A percentile compares a stretch with the other conserved stretches of the same genome.
Evolutionary conservation across 2,797 vertebrate genomes (phyloP).

Genomic region (Scyliorhinus canicula): DNA sequence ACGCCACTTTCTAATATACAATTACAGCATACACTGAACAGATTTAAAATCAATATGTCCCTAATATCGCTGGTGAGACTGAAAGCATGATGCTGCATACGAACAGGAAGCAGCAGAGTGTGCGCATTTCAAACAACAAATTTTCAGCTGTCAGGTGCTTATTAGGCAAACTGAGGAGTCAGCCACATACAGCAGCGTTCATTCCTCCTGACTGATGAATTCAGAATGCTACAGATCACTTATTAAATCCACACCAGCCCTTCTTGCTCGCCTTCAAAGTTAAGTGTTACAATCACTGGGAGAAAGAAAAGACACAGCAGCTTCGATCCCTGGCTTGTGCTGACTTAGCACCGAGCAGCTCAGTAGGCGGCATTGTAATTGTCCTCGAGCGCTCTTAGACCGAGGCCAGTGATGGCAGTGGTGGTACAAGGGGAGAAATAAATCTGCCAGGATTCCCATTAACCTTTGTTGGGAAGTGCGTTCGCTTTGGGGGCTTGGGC

Average conservation of each 20-base stretch:
- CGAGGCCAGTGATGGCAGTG: neutral
- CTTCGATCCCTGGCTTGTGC: neutral
- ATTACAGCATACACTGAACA: slow-evolving; percentile 68
- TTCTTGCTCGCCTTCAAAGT: slow-evolving; percentile 39
- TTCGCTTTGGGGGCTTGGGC: neutral
- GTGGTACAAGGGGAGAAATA: neutral
- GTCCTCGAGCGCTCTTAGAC: neutral
- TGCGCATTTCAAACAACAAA: slow-evolving; percentile 57
- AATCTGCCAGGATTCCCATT: neutral
- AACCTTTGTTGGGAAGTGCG: neutral
- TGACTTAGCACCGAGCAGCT: neutral
- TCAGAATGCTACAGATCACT: slow-evolving; percentile 29
- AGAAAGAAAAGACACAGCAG: neutral
- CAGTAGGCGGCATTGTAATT: too few species aligned
- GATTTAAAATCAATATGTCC: slow-evolving; percentile 84
- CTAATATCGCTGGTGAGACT: slow-evolving; percentile 72
- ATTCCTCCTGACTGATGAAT: slow-evolving; percentile 41
- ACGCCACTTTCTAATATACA: slow-evolving; percentile 69
- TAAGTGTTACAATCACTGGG: slow-evolving; percentile 48
- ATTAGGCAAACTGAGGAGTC: slow-evolving; percentile 44
- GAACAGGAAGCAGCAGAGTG: slow-evolving; percentile 74
- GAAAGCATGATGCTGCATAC: slow-evolving; percentile 64
- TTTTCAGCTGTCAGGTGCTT: slow-evolving; percentile 57
- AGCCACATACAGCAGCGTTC: slow-evolving; percentile 37
- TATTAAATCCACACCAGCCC: slow-evolving; percentile 44